These are phyloP conservation scores for Anodontia alba DNA, from an alignment of 2,888 invertebrate genomes.

Conservation along the genomic window DNA sequence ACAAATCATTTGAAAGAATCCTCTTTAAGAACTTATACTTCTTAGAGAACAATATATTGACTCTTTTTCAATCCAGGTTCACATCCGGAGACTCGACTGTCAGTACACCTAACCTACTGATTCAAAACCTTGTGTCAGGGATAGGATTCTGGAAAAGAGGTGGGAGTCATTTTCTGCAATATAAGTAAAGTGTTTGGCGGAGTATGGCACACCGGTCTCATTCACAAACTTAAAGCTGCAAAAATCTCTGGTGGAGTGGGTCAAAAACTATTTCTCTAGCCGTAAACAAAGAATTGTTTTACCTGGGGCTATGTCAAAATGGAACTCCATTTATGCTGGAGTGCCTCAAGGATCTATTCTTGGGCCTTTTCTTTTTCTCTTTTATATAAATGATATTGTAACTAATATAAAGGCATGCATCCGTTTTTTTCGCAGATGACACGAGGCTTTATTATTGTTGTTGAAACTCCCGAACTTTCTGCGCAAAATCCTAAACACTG, in stretches of 20 bases:
- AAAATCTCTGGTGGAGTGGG: not conserved
- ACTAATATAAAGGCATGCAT: too few relatives aligned
- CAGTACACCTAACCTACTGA: not conserved
- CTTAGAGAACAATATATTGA: not conserved
- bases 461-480: too few relatives aligned
- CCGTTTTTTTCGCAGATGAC: too few relatives aligned
- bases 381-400: not conserved
- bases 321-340: not conserved
- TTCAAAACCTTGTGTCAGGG: not conserved
- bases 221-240: not conserved
- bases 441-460: too few relatives aligned
- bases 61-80: not conserved
- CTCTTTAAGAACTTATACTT: not conserved
- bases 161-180: not conserved
- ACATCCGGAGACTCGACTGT: not conserved
- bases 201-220: not conserved
- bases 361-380: not conserved
- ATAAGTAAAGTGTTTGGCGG: not conserved
- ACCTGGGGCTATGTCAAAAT: not conserved
- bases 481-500: too few relatives aligned
- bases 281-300: not conserved
- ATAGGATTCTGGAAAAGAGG: not conserved
- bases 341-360: not conserved
- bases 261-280: not conserved
- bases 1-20: not conserved